Evolutionary conservation across 2,797 vertebrate species (phyloP).

Genomic region (Diceros bicornis): DNA sequence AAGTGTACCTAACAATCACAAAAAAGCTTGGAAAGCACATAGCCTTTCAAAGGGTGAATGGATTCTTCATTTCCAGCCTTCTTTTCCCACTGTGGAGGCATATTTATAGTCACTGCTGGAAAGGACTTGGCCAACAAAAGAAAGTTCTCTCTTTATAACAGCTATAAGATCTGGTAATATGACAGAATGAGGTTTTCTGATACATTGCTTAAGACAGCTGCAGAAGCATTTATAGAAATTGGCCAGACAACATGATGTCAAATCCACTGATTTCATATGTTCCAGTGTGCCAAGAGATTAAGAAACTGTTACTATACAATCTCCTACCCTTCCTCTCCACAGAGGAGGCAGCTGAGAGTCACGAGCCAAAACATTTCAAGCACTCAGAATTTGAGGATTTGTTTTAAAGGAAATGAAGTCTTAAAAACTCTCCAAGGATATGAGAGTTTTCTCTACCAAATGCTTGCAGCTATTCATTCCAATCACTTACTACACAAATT

Average conservation of each 20-base stretch:
- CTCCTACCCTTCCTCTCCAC: neutral
- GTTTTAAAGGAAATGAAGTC: conserved; percentile 42
- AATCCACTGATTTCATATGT: conserved; percentile 66
- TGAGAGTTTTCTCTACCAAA: conserved; percentile 8
- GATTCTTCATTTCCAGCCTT: neutral
- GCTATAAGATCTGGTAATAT: neutral
- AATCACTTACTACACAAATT: conserved; percentile 16
- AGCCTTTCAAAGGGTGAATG: neutral
- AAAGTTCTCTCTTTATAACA: neutral
- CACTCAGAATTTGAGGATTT: conserved; percentile 21
- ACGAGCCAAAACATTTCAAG: neutral
- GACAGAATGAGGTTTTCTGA: neutral
- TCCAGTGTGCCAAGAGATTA: conserved; percentile 28
- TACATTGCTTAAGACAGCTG: conserved; percentile 82
- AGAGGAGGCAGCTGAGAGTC: neutral
- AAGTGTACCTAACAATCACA: neutral
- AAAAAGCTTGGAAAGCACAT: neutral
- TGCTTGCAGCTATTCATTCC: neutral
- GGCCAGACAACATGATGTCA: conserved; percentile 77
- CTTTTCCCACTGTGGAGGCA: neutral
- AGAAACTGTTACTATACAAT: conserved; percentile 21
- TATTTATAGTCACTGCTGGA: neutral
- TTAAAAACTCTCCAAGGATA: conserved; percentile 5
- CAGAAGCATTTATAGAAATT: conserved; percentile 85
- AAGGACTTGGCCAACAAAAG: neutral